Conservation (phyloP, 2,113 vertebrate genomes). For the Thamnaconus septentrionalis region DNA sequence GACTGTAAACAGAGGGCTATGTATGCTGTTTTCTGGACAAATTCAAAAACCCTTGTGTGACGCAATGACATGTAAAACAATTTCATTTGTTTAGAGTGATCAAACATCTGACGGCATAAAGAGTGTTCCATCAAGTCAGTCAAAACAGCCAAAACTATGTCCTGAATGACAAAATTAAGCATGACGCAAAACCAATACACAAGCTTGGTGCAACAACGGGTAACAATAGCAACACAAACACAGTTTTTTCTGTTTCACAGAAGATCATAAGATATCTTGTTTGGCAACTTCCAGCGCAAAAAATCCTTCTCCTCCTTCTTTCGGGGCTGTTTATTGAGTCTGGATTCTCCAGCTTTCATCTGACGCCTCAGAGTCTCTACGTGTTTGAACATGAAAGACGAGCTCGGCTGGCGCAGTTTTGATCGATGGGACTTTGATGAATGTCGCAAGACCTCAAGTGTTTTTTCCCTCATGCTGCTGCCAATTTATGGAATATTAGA, state of each 20-base stretch:
- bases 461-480: conserved; percentile 49
- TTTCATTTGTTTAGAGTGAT: too few relatives aligned
- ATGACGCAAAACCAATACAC: neutral
- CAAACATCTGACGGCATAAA: too few relatives aligned
- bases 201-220: conserved; percentile 1
- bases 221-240: conserved; percentile 15
- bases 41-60: too few relatives aligned
- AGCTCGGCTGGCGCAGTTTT: conserved; percentile 32
- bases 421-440: conserved; percentile 55
- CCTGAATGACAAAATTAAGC: neutral
- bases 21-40: too few relatives aligned
- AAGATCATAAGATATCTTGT: conserved; percentile 20
- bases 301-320: conserved; percentile 6
- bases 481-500: conserved; percentile 56
- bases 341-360: conserved; percentile 16
- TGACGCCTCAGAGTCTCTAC: conserved; percentile 29
- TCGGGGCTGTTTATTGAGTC: conserved; percentile 30
- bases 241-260: neutral
- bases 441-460: conserved; percentile 49
- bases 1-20: too few relatives aligned
- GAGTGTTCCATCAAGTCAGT: too few relatives aligned
- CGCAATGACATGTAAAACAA: too few relatives aligned
- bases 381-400: conserved; percentile 64
- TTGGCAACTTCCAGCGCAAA: conserved; percentile 22
- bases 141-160: neutral